phyloP scores from a whole-genome alignment of 2,113 vertebrate genomes.

The Bubo scandiacus region DNA sequence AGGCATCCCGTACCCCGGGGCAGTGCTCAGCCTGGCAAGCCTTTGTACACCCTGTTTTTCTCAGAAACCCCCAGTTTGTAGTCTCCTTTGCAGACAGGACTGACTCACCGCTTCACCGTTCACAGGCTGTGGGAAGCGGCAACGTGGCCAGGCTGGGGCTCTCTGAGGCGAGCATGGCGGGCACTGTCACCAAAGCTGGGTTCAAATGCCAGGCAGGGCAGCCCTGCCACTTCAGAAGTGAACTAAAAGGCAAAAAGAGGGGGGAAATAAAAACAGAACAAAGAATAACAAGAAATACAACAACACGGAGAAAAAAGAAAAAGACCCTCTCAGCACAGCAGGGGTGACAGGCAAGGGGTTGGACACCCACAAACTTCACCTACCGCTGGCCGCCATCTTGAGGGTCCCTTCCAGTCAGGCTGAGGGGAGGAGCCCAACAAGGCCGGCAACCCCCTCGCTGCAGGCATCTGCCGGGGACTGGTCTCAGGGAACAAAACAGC shows the following conservation, averaged over 20 bases:
- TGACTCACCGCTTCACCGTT: accelerated
- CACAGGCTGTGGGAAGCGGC: not conserved
- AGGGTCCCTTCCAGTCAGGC: not conserved
- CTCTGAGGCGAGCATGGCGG: not conserved
- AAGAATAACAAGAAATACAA: too few relatives aligned
- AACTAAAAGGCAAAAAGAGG: not conserved
- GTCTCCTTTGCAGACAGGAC: not conserved
- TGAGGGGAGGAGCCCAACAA: not conserved
- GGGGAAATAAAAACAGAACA: too few relatives aligned
- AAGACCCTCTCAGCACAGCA: not conserved
- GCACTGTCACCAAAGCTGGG: accelerated
- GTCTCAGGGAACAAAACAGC: accelerated
- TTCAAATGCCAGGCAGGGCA: not conserved
- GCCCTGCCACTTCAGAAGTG: not conserved
- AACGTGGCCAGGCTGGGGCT: accelerated
- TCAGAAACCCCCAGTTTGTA: not conserved
- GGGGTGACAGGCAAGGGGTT: too few relatives aligned
- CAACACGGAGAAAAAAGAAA: not conserved
- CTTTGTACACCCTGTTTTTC: not conserved
- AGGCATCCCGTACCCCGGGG: accelerated
- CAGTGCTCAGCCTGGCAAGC: not conserved
- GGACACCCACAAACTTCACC: not conserved
- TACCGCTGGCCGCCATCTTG: not conserved
- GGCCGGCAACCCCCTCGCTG: accelerated
- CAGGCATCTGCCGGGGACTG: accelerated